Evolutionary conservation across 37 sponge, comb jelly and placozoan genomes (phyloP).

Genomic region (Beroe forskalii): DNA sequence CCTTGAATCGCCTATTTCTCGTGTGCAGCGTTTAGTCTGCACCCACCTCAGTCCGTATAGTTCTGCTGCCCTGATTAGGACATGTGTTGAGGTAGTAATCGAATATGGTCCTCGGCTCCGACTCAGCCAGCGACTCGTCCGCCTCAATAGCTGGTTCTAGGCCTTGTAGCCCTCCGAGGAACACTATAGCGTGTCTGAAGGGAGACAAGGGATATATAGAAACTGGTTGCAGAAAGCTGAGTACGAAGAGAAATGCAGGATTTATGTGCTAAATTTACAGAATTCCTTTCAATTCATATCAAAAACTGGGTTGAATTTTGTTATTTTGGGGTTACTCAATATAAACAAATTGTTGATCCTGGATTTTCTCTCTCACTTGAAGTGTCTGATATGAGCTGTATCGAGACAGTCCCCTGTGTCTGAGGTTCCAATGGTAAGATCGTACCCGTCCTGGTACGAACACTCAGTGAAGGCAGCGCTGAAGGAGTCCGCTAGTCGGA

Average conservation of each 20-base stretch:
- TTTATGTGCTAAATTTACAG: too few relatives aligned
- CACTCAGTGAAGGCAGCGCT: slow-evolving; percentile 84
- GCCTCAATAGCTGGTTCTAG: slow-evolving; percentile 86
- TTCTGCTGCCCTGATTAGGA: slow-evolving; percentile 88
- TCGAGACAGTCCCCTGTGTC: slow-evolving; percentile 83
- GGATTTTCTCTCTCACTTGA: slow-evolving; percentile 69
- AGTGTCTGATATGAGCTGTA: slow-evolving; percentile 33
- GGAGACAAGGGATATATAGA: background rate
- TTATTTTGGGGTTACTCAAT: too few relatives aligned
- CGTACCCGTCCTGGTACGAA: slow-evolving; percentile 83
- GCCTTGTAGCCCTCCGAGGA: slow-evolving; percentile 86
- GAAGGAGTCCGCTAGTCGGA: slow-evolving; percentile 78
- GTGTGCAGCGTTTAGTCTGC: too few relatives aligned
- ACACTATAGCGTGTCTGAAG: slow-evolving; percentile 81
- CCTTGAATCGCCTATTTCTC: too few relatives aligned
- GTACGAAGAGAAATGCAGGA: too few relatives aligned
- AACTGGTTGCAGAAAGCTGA: too few relatives aligned
- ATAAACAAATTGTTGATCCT: too few relatives aligned
- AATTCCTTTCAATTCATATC: too few relatives aligned
- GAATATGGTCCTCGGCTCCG: slow-evolving; percentile 81
- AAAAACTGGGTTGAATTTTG: too few relatives aligned
- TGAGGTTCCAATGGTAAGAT: slow-evolving; percentile 90
- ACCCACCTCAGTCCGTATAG: slow-evolving; percentile 92
- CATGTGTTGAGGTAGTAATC: slow-evolving; percentile 92
- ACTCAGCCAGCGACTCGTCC: slow-evolving; percentile 75